Base-by-base conservation (phyloP, 1,140 invertebrate species). In the Drosophila sp. region DNA sequence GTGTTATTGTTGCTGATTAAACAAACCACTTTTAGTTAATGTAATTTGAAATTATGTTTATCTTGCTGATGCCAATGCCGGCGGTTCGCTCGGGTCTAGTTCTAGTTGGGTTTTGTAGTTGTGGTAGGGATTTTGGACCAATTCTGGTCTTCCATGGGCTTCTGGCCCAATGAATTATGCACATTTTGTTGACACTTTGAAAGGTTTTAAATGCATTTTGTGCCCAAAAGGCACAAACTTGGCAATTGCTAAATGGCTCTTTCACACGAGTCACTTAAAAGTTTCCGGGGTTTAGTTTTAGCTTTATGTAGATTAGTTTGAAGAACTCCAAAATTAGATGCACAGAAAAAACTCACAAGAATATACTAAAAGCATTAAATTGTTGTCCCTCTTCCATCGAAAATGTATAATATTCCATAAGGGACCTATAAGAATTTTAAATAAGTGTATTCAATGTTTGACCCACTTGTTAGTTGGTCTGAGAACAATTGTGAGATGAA, bases 1-100 rank as follows among this genome's bases (percentile, higher is more conserved):
- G 23, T 60, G 66, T 63, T 66, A 64, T 77, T 77, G 56, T 76
- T 76, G 72, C 73, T 76, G 64, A 66, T 74, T 66, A 70, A 70
- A 74, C 60, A 60, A 64, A 56, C 57, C 47, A 60, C 65, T 17
- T 72, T 79, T 61, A 50, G 44, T 50, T 50, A 76, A 66, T 66
- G 56, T 72, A 79, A 79, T 58, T 72, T 79, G 54, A 75, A 76
- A 58, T 73, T 66, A 60, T 65, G 47, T 66, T 76, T 40, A 33
- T 71, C 44, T 44, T 70, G 64, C 58, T 70, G 33, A 10, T 29
- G 47, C n/a, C 30, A 56, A 11, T 60, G 38, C 32, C 41, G 27
- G 11, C 8, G 32, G 17, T 32, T 25, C 32, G 27, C 47, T 71
- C 55, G 58, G 33, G 58, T 61, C 35, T 61, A 61, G 58, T 41